A percentile compares a stretch with the other conserved stretches of the same genome.
These are phyloP conservation scores for Linurgus olivaceus DNA, from an alignment of 2,797 vertebrate genomes.

Conservation along the genomic window DNA sequence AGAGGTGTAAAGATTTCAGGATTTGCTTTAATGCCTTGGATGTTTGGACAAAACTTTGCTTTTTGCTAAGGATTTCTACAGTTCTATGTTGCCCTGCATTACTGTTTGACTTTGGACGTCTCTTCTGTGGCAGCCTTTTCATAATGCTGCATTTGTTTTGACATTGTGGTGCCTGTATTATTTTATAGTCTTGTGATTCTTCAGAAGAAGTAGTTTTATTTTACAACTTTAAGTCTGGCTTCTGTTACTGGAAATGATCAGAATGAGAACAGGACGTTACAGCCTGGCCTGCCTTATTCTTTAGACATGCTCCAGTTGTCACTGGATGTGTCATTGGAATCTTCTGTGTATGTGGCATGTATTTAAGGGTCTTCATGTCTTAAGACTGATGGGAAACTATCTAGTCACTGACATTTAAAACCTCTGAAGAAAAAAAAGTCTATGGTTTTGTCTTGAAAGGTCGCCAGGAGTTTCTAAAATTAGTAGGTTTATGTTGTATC, in stretches of 20 bases:
- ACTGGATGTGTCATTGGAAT: not conserved
- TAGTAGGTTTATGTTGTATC: not conserved
- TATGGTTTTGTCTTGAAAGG: not conserved
- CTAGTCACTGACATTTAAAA: not conserved
- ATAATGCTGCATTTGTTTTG: not conserved
- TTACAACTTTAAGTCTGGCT: not conserved
- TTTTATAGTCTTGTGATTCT: not conserved
- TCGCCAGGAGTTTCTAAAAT: not conserved
- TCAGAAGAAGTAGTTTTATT: not conserved
- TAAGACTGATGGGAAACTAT: not conserved
- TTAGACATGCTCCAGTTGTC: not conserved
- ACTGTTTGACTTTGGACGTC: not conserved
- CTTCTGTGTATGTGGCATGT: not conserved
- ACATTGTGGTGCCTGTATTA: not conserved
- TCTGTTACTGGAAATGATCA: not conserved
- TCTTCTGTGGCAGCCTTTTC: not conserved
- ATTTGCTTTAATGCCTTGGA: not conserved
- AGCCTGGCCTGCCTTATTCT: not conserved
- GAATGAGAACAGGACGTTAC: not conserved
- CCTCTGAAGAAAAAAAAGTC: not conserved
- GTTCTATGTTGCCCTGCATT: not conserved
- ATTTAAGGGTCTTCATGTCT: not conserved
- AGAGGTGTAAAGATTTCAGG: not conserved
- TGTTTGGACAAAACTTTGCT: not conserved
- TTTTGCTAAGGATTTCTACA: not conserved